Evolutionary conservation across 2,888 invertebrate genomes (phyloP).

Genomic region (Dexiosoma caninum): DNA sequence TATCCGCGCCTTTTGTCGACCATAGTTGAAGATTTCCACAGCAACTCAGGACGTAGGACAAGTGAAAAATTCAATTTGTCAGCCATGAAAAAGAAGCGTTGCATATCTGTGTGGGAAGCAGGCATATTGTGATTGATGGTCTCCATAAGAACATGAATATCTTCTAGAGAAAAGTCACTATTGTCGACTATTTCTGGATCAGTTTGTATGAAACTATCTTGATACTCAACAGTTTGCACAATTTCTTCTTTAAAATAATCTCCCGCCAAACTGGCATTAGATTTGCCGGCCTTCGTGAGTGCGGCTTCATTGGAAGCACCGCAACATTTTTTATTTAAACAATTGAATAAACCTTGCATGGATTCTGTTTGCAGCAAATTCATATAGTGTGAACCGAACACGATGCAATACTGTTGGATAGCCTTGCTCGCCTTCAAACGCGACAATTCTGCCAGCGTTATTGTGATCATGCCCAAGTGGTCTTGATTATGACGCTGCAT

Average conservation of each 20-base stretch:
- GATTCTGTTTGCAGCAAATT: slow-evolving; percentile 53
- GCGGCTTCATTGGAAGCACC: neutral
- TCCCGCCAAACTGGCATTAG: neutral
- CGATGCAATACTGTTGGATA: slow-evolving; percentile 53
- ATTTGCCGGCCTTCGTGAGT: neutral
- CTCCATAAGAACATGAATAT: slow-evolving; percentile 43
- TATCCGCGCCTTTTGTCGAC: neutral
- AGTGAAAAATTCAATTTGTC: slow-evolving; percentile 58
- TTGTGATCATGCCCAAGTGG: slow-evolving; percentile 61
- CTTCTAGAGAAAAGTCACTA: neutral
- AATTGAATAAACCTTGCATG: slow-evolving; percentile 51
- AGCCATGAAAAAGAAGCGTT: slow-evolving; percentile 58
- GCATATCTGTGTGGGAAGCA: slow-evolving; percentile 39
- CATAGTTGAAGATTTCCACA: slow-evolving; percentile 37
- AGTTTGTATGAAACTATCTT: slow-evolving; percentile 29
- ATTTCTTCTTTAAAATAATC: neutral
- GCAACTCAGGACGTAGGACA: slow-evolving; percentile 60
- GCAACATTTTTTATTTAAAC: slow-evolving; percentile 44
- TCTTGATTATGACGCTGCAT: slow-evolving; percentile 47
- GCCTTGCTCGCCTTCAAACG: slow-evolving; percentile 49
- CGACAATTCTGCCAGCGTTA: slow-evolving; percentile 52
- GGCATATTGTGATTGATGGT: slow-evolving; percentile 49
- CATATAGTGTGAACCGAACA: slow-evolving; percentile 61
- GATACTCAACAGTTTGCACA: neutral
- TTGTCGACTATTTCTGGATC: neutral